Evolutionary conservation across 2,888 invertebrate species (phyloP).

Genomic region (Stenotaenia linearis): DNA sequence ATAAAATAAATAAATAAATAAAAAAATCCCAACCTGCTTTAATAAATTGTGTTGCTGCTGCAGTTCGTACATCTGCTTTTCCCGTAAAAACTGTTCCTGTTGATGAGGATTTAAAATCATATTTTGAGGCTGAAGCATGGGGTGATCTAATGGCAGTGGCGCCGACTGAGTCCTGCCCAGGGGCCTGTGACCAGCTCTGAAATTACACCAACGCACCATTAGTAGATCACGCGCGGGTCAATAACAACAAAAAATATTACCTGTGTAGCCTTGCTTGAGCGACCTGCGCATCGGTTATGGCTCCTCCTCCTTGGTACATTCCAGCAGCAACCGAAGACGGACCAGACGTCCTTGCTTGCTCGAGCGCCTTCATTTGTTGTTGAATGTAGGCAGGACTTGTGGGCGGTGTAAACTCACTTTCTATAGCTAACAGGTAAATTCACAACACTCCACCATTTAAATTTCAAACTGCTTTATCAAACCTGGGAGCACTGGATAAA

Average conservation of each 20-base stretch:
- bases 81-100: conserved; percentile 52
- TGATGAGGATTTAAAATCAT: conserved; percentile 49
- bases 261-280: conserved; percentile 59
- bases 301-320: conserved; percentile 44
- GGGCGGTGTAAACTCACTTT: conserved; percentile 50
- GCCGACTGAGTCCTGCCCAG: conserved; percentile 92
- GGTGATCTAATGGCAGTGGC: conserved; percentile 81
- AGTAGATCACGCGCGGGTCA: neutral
- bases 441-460: neutral
- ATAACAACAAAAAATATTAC: conserved; percentile 37
- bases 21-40: conserved; percentile 50
- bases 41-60: conserved; percentile 52
- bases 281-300: conserved; percentile 43
- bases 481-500: conserved; percentile 62
- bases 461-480: too few species aligned
- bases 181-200: conserved; percentile 69
- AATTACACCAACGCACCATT: neutral
- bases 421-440: conserved; percentile 46
- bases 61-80: conserved; percentile 44
- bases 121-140: conserved; percentile 58
- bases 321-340: conserved; percentile 43
- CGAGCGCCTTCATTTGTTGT: conserved; percentile 55
- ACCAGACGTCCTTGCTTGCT: conserved; percentile 46
- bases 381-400: conserved; percentile 51
- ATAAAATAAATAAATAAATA: too few species aligned